phyloP scores from a whole-genome alignment of 2,113 vertebrate species.

The Suncus etruscus region DNA sequence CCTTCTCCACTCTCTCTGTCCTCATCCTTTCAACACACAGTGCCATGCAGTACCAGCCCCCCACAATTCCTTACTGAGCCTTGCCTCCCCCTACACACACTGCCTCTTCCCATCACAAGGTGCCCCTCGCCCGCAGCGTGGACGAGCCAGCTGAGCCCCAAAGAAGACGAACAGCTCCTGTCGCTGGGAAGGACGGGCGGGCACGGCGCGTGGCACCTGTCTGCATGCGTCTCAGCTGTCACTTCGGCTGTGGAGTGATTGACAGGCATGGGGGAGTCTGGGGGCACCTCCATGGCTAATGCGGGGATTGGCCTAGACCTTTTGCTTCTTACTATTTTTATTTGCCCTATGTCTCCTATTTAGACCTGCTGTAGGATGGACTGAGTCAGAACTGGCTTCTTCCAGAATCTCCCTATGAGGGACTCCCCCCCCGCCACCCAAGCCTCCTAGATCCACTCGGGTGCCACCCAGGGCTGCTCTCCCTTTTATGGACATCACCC shows the following conservation, averaged over 20 bases:
- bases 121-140: neutral
- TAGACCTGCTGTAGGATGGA: neutral
- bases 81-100: too few species aligned
- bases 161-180: conserved; percentile 39
- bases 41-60: too few species aligned
- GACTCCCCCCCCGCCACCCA: rapidly evolving
- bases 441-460: neutral
- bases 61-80: too few species aligned
- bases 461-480: too few species aligned
- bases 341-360: neutral
- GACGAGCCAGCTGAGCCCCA: neutral
- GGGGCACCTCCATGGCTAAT: neutral
- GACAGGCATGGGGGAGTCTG: neutral
- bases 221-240: conserved; percentile 34
- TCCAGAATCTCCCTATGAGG: neutral
- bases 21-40: too few species aligned
- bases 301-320: neutral
- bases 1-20: too few species aligned
- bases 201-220: neutral
- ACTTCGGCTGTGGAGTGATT: neutral
- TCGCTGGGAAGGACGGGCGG: conserved; percentile 20
- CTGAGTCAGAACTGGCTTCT: neutral
- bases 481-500: too few species aligned
- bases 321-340: neutral
- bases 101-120: neutral